A percentile compares a stretch with the other conserved stretches of the same genome.
phyloP scores from a whole-genome alignment of 2,797 vertebrate species.

The Melanotaenia nigrans region DNA sequence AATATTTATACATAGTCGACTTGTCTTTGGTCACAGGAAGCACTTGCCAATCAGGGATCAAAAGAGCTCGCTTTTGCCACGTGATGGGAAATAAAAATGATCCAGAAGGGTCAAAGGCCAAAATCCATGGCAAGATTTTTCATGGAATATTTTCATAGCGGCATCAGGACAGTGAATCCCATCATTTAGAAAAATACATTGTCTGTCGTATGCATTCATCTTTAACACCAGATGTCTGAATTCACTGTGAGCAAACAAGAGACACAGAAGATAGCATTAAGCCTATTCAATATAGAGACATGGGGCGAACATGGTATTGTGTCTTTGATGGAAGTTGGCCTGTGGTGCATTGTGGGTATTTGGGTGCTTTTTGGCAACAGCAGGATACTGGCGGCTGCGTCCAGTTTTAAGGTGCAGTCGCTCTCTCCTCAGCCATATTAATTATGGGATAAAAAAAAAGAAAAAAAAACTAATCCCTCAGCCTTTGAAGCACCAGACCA shows the following conservation, averaged over 20 bases:
- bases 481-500: conserved; percentile 93
- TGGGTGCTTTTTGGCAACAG: conserved; percentile 84
- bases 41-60: conserved; percentile 81
- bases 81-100: conserved; percentile 94
- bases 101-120: conserved; percentile 85
- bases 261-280: conserved; percentile 60
- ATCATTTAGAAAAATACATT: conserved; percentile 42
- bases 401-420: conserved; percentile 90
- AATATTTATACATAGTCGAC: background rate
- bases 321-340: conserved; percentile 75
- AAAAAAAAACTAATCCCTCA: conserved; percentile 88
- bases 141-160: conserved; percentile 82
- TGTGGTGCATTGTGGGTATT: conserved; percentile 86
- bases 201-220: conserved; percentile 70
- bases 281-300: conserved; percentile 75
- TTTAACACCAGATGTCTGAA: conserved; percentile 52
- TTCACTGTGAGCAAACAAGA: conserved; percentile 51
- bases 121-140: conserved; percentile 83
- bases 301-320: conserved; percentile 77
- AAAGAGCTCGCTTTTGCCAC: conserved; percentile 83
- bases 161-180: conserved; percentile 67
- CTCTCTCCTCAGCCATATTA: conserved; percentile 94
- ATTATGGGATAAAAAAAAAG: conserved; percentile 93
- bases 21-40: conserved; percentile 24
- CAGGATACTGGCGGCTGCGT: conserved; percentile 87